Evolutionary conservation across 2,797 vertebrate species (phyloP).

Genomic region (Danio tinwini): DNA sequence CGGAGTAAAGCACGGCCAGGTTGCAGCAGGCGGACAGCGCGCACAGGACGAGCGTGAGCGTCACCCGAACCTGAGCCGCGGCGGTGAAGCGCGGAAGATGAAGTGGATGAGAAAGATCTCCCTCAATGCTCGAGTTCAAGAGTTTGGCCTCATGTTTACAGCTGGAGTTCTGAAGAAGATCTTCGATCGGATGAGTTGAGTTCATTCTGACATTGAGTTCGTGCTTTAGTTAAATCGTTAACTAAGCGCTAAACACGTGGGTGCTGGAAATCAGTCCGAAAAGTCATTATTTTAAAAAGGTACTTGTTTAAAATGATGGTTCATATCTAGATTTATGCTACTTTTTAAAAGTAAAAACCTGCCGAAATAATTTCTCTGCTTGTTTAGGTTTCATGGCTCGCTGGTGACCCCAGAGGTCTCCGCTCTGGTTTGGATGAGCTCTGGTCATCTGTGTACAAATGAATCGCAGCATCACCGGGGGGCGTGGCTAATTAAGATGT

Average conservation of each 20-base stretch:
- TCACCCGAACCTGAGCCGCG: constrained; percentile 80
- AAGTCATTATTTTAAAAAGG: background rate
- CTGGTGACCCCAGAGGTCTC: background rate
- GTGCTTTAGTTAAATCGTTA: background rate
- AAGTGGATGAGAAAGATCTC: background rate
- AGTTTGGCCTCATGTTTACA: background rate
- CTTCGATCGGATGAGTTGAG: background rate
- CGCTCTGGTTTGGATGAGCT: background rate
- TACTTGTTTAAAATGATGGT: background rate
- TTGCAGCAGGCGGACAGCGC: constrained; percentile 79
- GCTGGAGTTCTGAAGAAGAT: constrained; percentile 14
- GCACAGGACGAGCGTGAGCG: constrained; percentile 81
- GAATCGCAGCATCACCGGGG: constrained; percentile 6
- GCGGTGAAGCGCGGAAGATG: constrained; percentile 82
- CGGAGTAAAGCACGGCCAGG: constrained; percentile 78
- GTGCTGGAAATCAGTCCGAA: background rate
- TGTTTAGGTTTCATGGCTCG: background rate
- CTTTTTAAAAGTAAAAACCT: background rate
- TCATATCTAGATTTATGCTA: background rate
- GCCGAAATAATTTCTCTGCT: background rate
- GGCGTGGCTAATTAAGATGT: constrained; percentile 34
- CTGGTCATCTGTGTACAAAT: constrained; percentile 8
- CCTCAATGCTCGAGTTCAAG: background rate
- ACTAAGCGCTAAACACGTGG: background rate
- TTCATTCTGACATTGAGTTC: background rate